Evolutionary conservation across 1,140 invertebrate genomes (phyloP).

Genomic region (Delia radicum): DNA sequence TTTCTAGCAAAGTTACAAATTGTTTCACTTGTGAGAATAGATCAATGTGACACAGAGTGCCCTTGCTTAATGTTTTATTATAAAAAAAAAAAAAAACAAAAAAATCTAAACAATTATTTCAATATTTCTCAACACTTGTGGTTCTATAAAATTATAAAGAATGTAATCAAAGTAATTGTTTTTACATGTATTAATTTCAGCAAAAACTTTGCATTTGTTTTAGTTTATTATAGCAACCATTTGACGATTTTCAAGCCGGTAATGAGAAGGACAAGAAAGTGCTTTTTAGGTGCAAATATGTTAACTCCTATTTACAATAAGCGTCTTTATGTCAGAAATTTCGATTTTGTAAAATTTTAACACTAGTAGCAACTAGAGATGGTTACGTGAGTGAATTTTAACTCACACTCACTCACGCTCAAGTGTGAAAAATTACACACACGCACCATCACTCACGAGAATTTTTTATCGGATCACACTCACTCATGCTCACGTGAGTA

Average conservation of each 20-base stretch:
- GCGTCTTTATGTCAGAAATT: too few relatives aligned
- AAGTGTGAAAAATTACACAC: too few relatives aligned
- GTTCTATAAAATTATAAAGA: not conserved
- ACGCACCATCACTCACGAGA: too few relatives aligned
- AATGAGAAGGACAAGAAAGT: constrained; percentile 6
- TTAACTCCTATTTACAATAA: too few relatives aligned
- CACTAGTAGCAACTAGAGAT: too few relatives aligned
- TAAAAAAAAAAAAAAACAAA: too few relatives aligned
- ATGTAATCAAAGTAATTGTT: constrained; percentile 10
- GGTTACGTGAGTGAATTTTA: too few relatives aligned
- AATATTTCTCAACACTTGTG: not conserved
- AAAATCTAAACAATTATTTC: too few relatives aligned
- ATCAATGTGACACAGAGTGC: constrained; percentile 30
- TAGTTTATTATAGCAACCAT: not conserved
- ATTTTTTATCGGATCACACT: too few relatives aligned
- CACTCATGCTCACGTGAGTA: too few relatives aligned
- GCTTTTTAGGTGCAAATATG: not conserved
- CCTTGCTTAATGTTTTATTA: constrained; percentile 8
- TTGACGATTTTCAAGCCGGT: constrained; percentile 9
- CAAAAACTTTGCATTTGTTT: constrained; percentile 16
- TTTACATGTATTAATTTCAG: not conserved
- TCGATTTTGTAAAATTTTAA: too few relatives aligned
- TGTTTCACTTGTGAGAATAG: constrained; percentile 20
- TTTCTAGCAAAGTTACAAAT: constrained; percentile 32
- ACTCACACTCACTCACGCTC: too few relatives aligned